Percentiles rank a stretch among this genome's conserved stretches.
phyloP scores from a whole-genome alignment of 2,113 vertebrate genomes.

The Sceloporus tristichus region DNA sequence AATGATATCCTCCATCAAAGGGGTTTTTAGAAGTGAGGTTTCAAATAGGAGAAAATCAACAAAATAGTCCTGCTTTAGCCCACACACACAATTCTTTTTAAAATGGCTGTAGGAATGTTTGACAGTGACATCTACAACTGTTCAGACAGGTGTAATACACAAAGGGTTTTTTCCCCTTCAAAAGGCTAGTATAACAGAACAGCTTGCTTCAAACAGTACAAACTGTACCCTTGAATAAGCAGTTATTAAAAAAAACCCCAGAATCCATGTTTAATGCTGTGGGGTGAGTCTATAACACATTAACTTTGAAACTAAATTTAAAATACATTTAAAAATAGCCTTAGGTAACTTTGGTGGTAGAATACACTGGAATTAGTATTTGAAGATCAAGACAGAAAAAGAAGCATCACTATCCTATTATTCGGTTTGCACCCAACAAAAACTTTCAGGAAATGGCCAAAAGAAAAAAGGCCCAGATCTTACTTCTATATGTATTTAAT shows the following conservation, averaged over 20 bases:
- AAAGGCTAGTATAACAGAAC: conserved; percentile 34
- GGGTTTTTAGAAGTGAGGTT: neutral
- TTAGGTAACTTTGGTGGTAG: conserved; percentile 26
- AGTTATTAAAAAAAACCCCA: neutral
- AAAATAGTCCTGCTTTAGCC: neutral
- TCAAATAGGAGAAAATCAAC: neutral
- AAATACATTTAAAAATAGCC: conserved; percentile 49
- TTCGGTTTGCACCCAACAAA: conserved; percentile 42
- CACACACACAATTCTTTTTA: neutral
- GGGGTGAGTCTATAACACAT: neutral
- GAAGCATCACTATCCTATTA: neutral
- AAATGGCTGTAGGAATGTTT: neutral
- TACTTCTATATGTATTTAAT: conserved; percentile 8
- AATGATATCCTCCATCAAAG: neutral
- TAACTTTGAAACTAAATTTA: conserved; percentile 44
- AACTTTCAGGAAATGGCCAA: conserved; percentile 38
- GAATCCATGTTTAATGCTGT: conserved; percentile 31
- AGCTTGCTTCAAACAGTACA: neutral
- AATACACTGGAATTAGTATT: conserved; percentile 28
- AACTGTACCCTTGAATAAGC: conserved; percentile 29
- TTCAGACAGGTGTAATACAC: neutral
- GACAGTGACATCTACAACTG: neutral
- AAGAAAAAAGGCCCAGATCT: conserved; percentile 35
- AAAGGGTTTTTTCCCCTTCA: neutral
- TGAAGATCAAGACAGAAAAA: neutral